Evolutionary conservation across 2,888 invertebrate species (phyloP).

Genomic region (Pediacus dermestoides): DNA sequence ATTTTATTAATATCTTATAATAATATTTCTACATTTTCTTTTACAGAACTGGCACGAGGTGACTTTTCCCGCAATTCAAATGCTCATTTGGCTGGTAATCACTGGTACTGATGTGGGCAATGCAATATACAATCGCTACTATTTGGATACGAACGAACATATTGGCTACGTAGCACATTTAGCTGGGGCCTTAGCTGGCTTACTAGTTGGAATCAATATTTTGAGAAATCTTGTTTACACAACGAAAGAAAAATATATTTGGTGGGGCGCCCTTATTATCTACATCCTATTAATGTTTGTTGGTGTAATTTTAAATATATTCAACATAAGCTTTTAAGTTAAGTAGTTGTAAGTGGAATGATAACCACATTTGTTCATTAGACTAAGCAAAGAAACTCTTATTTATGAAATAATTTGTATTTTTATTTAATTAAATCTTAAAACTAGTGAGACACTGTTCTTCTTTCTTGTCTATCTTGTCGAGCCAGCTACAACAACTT

Average conservation of each 20-base stretch:
- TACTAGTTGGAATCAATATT: conserved; percentile 63
- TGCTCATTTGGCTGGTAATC: conserved; percentile 75
- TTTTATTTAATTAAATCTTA: too few species aligned
- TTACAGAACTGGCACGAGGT: conserved; percentile 94
- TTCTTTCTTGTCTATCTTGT: too few species aligned
- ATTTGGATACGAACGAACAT: conserved; percentile 58
- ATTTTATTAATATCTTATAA: too few species aligned
- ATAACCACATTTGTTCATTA: too few species aligned
- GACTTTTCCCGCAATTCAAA: conserved; percentile 84
- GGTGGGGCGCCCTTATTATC: conserved; percentile 68
- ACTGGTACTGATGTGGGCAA: conserved; percentile 80
- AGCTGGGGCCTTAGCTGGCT: conserved; percentile 79
- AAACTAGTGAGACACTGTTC: too few species aligned
- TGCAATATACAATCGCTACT: conserved; percentile 83
- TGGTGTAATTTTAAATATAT: conserved; percentile 1
- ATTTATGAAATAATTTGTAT: too few species aligned
- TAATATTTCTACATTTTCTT: conserved; percentile 29
- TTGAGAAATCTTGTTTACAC: conserved; percentile 60
- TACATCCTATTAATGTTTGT: conserved; percentile 63
- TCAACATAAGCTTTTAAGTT: too few species aligned
- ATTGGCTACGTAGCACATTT: conserved; percentile 93
- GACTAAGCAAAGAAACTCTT: too few species aligned
- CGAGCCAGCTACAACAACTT: too few species aligned
- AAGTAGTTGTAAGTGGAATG: too few species aligned
- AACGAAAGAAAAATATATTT: conserved; percentile 58